Evolutionary conservation across 2,113 vertebrate genomes (phyloP), one percentile per base, ranked within the genome.

Genomic region (Rousettus leschenaultii): DNA sequence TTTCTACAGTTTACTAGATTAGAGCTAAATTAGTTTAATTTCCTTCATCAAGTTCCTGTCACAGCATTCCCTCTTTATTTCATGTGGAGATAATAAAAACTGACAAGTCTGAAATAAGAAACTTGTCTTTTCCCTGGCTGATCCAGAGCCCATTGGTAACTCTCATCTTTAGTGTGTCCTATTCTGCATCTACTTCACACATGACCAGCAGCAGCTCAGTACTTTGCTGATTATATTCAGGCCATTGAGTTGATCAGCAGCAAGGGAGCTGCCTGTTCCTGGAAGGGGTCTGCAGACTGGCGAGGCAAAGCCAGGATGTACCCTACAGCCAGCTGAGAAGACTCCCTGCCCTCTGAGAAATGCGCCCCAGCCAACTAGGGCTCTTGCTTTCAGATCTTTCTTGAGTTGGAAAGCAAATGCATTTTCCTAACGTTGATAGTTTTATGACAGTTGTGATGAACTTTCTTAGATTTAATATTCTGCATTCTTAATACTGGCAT

Each of bases 21-120:
- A 68, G 15, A 53, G 45, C 30, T 95, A 92, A 97, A 95, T 94
- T 85, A 14, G 40, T 87, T 96, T 90, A 66, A 96, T 95, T 92
- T 61, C 80, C 95, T 78, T 95, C 65, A 45, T 87, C 74, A 95
- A 94, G 66, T 57, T 71, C 21, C 51, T 35, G 43, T 88, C 90
- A 57, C 19, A 33, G 59, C 0, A 0, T 35, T 57, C 57, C 24
- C 24, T 68, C 66, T 83, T 84, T 35, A n/a, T 74, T 87, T 26
- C 80, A 84, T 11, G 22, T 66, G 84, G 33, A 84, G 55, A 30
- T 92, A 66, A 94, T 77, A 71, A 65, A 95, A 95, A 79, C 45
- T n/a, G 86, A 94, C 87, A 89, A 30, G n/a, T 87, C 45, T 80
- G 19, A 71, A 83, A 75, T 19, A 43, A 16, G 30, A 92, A 55